These are phyloP conservation scores for Drosophila mayri DNA, from an alignment of 1,140 invertebrate genomes.

Conservation along the genomic window DNA sequence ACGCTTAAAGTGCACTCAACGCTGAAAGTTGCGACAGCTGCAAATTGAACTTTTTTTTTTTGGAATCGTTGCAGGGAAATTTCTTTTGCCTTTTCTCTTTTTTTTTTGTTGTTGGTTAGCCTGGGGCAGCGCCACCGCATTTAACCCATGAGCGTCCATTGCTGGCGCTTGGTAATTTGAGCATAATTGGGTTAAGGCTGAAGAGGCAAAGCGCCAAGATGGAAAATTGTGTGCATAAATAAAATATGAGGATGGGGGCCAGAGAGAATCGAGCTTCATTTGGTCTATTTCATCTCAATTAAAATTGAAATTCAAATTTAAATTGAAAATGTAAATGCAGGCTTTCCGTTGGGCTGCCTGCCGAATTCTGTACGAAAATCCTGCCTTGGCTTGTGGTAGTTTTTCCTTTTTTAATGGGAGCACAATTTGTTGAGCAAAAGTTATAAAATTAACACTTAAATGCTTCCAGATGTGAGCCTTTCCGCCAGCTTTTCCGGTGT, in stretches of 20 bases:
- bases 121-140: conserved; percentile 42
- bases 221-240: conserved; percentile 37
- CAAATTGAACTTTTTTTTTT: conserved; percentile 46
- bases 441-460: conserved; percentile 69
- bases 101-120: conserved; percentile 9
- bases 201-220: conserved; percentile 46
- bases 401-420: conserved; percentile 20
- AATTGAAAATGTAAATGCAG: conserved; percentile 68
- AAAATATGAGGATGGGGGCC: conserved; percentile 8
- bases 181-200: conserved; percentile 63
- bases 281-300: conserved; percentile 46
- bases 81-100: conserved; percentile 15
- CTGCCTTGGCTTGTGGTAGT: conserved; percentile 30
- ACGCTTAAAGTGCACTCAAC: conserved; percentile 43
- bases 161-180: conserved; percentile 56
- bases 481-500: background rate
- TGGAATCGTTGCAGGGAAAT: conserved; percentile 37
- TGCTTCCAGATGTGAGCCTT: conserved; percentile 56
- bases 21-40: conserved; percentile 50
- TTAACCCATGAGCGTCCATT: conserved; percentile 57
- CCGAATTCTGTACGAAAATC: conserved; percentile 7
- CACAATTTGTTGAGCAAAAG: conserved; percentile 45
- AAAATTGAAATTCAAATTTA: conserved; percentile 59
- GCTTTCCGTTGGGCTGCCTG: conserved; percentile 12
- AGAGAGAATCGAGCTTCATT: conserved; percentile 25